Base-by-base conservation (phyloP, 2,113 vertebrate genomes). In the Serilophus lunatus region DNA sequence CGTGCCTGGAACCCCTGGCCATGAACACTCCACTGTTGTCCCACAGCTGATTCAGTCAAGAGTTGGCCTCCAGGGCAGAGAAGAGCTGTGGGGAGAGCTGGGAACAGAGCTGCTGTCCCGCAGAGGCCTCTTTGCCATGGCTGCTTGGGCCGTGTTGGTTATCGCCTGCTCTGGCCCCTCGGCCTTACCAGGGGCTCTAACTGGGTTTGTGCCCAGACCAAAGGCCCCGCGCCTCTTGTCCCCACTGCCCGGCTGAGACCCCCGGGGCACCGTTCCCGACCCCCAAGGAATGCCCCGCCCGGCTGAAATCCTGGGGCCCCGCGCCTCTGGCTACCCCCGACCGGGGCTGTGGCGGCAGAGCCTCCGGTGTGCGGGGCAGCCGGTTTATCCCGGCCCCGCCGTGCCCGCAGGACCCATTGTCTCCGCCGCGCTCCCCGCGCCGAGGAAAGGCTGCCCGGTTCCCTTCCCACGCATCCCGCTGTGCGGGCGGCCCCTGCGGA, bases 21-120 rank as follows among this genome's bases (percentile, higher is more conserved):
- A 13, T 1, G 11, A 44, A 69, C 0, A 5, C 64, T 38, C 19
- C 28, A 2, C 13, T 8, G 6, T 6, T 7, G 16, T 57, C 61
- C 47, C 36, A 3, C 3, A 33, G 54, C 63, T 17, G 63, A 9
- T 12, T 38, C 10, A 44, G 71, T 0, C 10, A 1, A 3, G 35
- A 10, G 17, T 4, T 6, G 7, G 8, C 26, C 17, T 17, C 18
- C 0, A 12, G 5, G 25, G 4, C 18, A 45, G 33, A 51, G 51
- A 28, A 38, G 44, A 24, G 31, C 0, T 1, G 38, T 31, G 38
- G 10, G 36, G 14, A 33, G 44, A 23, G 26, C 0, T 1, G 44
- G 44, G 44, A 12, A 3, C 1, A 3, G 42, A 64, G 4, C 49
- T 1, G 38, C 44, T 14, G 49, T 40, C 63, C 17, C 3, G 3